Evolutionary conservation across 2,888 invertebrate genomes (phyloP), one percentile per base, ranked within the genome.

Genomic region (Tetragonisca angustula): DNA sequence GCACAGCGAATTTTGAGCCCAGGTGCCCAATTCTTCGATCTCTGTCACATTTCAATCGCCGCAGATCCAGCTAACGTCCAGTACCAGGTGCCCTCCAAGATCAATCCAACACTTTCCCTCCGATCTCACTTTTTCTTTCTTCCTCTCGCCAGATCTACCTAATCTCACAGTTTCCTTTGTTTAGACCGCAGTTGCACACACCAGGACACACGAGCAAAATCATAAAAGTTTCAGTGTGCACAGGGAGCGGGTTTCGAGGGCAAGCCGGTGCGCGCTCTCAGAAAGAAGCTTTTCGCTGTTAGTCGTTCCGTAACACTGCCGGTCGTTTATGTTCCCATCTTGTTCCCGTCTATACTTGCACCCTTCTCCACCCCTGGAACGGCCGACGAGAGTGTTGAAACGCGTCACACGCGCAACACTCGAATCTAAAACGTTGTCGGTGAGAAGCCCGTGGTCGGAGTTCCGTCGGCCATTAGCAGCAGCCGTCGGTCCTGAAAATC

Each of bases 181-280:
- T 61, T 21, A 67, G 79, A 67, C 70, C 75, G 59, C 43, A 21
- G 68, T 74, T 52, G 81, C 70, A 80, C 65, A 71, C 73, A 86
- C 85, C 43, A 43, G 43, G 78, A 78, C 87, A 78, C 87, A 83
- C 88, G 88, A 91, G 89, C 84, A 90, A 90, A 91, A 91, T 91
- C 91, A 91, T 91, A 91, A 92, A 92, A 92, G 88, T 92, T 91
- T 92, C 87, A 88, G 87, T 84, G 88, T 90, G 9, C 9, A 87
- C 87, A 86, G 71, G 59, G 69, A 78, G 11, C 1, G 43, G 43
- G 43, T 81, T 78, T 81, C 78, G 79, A 81, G 78, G 71, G 56
- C 79, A 32, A 59, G 70, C 77, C 56, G 71, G 70, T 80, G 80
- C 61, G 70, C 80, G 43, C 11, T 43, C 9, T 64, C 56, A 70